These are phyloP conservation scores for Drosophila asahinai DNA, from an alignment of 1,140 invertebrate species.

Conservation along the genomic window DNA sequence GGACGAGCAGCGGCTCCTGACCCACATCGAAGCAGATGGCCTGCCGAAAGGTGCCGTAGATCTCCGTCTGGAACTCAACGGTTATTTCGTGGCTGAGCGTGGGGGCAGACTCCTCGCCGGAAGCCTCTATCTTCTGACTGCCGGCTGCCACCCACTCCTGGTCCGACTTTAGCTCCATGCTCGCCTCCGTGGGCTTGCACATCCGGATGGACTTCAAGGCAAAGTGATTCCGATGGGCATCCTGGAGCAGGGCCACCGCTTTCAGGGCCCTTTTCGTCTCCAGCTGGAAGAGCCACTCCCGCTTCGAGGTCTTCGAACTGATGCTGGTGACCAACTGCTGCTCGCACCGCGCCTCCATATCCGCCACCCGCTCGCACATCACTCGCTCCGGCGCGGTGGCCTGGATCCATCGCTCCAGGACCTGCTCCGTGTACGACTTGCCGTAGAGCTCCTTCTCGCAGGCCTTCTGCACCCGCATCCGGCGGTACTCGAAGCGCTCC, in stretches of 20 bases:
- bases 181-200: conserved; percentile 59
- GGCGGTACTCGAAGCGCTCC: conserved; percentile 89
- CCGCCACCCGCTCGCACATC: conserved; percentile 87
- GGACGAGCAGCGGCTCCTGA: conserved; percentile 89
- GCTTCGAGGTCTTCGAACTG: conserved; percentile 88
- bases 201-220: conserved; percentile 86
- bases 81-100: conserved; percentile 87
- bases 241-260: conserved; percentile 90
- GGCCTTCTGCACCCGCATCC: conserved; percentile 88
- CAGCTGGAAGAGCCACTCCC: conserved; percentile 89
- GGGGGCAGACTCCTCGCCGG: conserved; percentile 4
- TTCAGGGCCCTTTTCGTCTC: conserved; percentile 86
- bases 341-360: conserved; percentile 88
- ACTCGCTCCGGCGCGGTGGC: conserved; percentile 87
- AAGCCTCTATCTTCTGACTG: background rate
- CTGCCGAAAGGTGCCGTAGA: conserved; percentile 93
- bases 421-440: conserved; percentile 88
- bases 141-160: conserved; percentile 87
- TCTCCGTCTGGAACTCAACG: conserved; percentile 90
- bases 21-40: conserved; percentile 93
- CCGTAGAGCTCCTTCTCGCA: conserved; percentile 89
- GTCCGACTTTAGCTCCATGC: conserved; percentile 85
- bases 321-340: conserved; percentile 88
- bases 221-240: conserved; percentile 91
- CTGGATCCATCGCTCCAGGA: conserved; percentile 89